Evolutionary conservation across 1,140 invertebrate species (phyloP).

Genomic region (Ceratina australensis): DNA sequence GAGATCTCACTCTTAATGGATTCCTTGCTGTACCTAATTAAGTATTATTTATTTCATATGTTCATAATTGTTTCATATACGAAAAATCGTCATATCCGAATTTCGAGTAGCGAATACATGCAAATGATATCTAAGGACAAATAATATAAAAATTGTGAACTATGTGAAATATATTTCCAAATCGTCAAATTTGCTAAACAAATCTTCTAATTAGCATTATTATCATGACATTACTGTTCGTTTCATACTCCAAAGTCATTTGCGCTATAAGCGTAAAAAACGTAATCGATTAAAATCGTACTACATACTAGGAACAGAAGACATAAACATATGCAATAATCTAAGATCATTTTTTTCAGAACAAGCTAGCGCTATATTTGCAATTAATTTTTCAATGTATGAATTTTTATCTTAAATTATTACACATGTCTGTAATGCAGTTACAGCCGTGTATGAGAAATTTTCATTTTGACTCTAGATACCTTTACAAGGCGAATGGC

Average conservation of each 20-base stretch:
- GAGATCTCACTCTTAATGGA: slow-evolving; percentile 82
- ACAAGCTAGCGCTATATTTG: neutral
- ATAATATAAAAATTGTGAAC: slow-evolving; percentile 52
- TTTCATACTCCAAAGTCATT: slow-evolving; percentile 61
- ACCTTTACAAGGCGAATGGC: slow-evolving; percentile 72
- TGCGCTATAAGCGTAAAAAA: slow-evolving; percentile 68
- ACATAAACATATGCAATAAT: slow-evolving; percentile 54
- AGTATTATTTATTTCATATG: slow-evolving; percentile 38
- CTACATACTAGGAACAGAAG: slow-evolving; percentile 54
- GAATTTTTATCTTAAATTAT: slow-evolving; percentile 36
- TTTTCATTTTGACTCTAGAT: slow-evolving; percentile 57
- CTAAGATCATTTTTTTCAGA: neutral
- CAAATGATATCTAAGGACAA: slow-evolving; percentile 59
- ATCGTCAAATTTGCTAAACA: slow-evolving; percentile 54
- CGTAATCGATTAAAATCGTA: slow-evolving; percentile 55
- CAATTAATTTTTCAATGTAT: neutral
- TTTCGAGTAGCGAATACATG: slow-evolving; percentile 63
- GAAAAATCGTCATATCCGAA: slow-evolving; percentile 45
- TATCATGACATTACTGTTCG: slow-evolving; percentile 43
- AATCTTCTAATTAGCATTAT: slow-evolving; percentile 57
- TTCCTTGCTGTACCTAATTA: slow-evolving; percentile 71
- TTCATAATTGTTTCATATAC: slow-evolving; percentile 32
- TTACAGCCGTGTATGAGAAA: slow-evolving; percentile 50
- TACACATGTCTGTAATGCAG: slow-evolving; percentile 44
- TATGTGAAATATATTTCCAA: slow-evolving; percentile 56